Evolutionary conservation across 92 coral and sea anemone species (phyloP).

Genomic region (Zoanthus gigantus): DNA sequence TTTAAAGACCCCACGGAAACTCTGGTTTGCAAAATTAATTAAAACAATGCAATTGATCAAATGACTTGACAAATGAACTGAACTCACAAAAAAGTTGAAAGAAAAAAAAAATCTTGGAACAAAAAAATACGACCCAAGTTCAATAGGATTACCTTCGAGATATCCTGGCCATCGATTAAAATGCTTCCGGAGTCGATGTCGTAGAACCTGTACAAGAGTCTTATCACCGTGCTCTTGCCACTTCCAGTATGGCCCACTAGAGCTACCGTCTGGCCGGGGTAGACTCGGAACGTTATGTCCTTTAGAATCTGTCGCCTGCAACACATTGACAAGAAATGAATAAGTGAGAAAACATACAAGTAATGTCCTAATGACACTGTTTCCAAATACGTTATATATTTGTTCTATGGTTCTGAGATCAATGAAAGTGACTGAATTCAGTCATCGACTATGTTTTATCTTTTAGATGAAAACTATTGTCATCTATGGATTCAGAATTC

Average conservation of each 20-base stretch:
- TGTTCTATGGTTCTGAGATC: too few species aligned
- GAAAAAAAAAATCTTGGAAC: not conserved
- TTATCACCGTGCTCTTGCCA: slow-evolving; percentile 95
- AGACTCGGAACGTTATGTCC: slow-evolving; percentile 83
- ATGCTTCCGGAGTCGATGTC: slow-evolving; percentile 86
- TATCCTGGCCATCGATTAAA: slow-evolving; percentile 92
- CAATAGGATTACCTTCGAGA: slow-evolving; percentile 74
- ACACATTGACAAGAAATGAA: not conserved
- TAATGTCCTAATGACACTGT: not conserved
- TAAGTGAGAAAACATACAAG: not conserved
- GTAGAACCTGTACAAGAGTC: slow-evolving; percentile 93
- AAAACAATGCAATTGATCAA: too few species aligned
- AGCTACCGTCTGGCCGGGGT: slow-evolving; percentile 98
- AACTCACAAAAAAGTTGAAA: too few species aligned
- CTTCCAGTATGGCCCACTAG: slow-evolving; percentile 99
- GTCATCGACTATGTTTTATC: too few species aligned
- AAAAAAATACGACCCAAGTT: not conserved
- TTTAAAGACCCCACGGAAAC: too few species aligned
- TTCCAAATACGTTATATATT: too few species aligned
- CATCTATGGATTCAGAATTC: too few species aligned
- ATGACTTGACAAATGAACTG: too few species aligned
- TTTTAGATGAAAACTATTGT: too few species aligned
- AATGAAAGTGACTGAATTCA: too few species aligned
- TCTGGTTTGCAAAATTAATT: too few species aligned
- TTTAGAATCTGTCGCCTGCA: slow-evolving; percentile 86